Percentiles rank a stretch among this genome's conserved stretches.
phyloP scores from a whole-genome alignment of 1,140 invertebrate genomes.

The Babylonia areolata region DNA sequence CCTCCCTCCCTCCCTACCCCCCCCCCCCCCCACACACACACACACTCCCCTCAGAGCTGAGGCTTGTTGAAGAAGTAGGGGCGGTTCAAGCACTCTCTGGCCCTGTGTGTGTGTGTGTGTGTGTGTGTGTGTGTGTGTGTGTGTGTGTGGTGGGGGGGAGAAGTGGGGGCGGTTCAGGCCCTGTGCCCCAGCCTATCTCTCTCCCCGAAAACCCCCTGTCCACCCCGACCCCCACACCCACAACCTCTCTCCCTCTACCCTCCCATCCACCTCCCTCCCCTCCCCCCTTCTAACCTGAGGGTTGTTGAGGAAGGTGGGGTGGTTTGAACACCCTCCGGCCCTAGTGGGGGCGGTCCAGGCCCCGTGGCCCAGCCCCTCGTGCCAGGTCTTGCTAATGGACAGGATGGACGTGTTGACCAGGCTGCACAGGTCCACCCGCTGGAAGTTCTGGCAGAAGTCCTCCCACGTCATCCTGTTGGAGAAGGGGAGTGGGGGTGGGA shows the following conservation, averaged over 20 bases:
- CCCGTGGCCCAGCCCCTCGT: neutral
- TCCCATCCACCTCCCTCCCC: neutral
- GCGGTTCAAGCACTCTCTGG: neutral
- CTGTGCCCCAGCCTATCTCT: neutral
- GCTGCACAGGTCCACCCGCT: neutral
- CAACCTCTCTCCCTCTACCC: neutral
- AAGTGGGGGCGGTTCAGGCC: no score
- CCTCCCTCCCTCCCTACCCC: no score
- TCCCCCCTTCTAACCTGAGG: neutral
- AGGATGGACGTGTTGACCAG: constrained; percentile 14
- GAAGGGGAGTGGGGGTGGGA: no score
- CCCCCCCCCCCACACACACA: no score
- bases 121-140: neutral
- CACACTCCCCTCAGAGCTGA: no score
- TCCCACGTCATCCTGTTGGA: constrained; percentile 13
- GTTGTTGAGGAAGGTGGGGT: neutral
- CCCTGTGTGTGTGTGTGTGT: neutral
- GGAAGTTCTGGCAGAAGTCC: neutral
- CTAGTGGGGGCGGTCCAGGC: neutral
- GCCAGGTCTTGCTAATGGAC: neutral
- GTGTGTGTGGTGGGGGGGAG: no score
- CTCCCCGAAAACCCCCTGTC: neutral
- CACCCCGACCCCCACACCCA: neutral
- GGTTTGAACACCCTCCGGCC: neutral
- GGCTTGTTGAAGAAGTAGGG: no score